A percentile compares a stretch with the other conserved stretches of the same genome.
phyloP scores from a whole-genome alignment of 2,888 invertebrate genomes.

The Coronaproctus castanopsis region DNA sequence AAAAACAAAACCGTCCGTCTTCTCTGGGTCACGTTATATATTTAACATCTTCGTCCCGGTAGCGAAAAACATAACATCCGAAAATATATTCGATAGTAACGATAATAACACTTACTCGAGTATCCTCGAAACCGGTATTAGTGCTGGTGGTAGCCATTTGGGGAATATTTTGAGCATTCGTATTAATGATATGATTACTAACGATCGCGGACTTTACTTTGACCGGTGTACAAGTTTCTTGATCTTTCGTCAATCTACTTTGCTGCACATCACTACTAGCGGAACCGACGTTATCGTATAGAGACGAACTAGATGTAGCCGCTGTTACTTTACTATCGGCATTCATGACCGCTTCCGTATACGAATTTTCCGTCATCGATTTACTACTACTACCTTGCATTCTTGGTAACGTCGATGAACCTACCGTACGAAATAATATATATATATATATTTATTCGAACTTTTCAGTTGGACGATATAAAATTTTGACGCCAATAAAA shows the following conservation, averaged over 20 bases:
- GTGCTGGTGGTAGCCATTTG: constrained; percentile 14
- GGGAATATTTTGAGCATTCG: constrained; percentile 12
- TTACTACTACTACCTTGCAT: constrained; percentile 30
- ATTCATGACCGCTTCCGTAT: constrained; percentile 7
- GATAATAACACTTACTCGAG: no score
- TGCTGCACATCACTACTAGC: constrained; percentile 19
- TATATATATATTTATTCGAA: not conserved
- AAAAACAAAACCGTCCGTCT: no score
- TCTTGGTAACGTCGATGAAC: constrained; percentile 69
- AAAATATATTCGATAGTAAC: no score
- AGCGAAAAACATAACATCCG: no score
- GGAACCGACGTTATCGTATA: constrained; percentile 58
- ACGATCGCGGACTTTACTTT: constrained; percentile 16
- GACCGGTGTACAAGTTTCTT: constrained; percentile 22
- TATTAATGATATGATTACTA: constrained; percentile 6
- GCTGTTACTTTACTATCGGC: constrained; percentile 39
- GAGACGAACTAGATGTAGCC: constrained; percentile 69
- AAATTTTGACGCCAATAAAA: no score
- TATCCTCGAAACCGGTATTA: constrained; percentile 9
- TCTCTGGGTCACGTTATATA: no score
- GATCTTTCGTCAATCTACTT: constrained; percentile 20
- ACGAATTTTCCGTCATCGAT: constrained; percentile 5
- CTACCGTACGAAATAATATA: constrained; percentile 28
- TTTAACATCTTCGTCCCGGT: no score
- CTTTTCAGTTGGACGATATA: not conserved